Conservation (phyloP, 1,140 invertebrate species). For the Scaptomyza montana region DNA sequence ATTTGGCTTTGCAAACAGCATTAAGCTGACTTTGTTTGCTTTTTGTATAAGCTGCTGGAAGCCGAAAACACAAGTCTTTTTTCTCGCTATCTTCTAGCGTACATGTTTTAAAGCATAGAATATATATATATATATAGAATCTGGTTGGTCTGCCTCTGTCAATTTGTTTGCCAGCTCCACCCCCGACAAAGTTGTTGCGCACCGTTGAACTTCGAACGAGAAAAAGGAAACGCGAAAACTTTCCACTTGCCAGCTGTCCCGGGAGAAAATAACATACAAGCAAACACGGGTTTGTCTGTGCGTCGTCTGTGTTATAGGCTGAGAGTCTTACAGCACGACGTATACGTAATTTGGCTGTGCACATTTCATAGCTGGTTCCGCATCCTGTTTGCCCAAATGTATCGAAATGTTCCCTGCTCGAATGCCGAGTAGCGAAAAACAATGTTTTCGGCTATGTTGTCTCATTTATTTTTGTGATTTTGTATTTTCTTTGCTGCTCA, state of each 20-base stretch:
- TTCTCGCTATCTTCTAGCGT: not conserved
- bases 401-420: constrained; percentile 34
- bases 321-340: constrained; percentile 41
- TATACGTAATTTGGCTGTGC: constrained; percentile 60
- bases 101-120: constrained; percentile 36
- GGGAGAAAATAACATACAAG: constrained; percentile 28
- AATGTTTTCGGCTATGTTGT: constrained; percentile 55
- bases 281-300: constrained; percentile 30
- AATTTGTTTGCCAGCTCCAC: constrained; percentile 46
- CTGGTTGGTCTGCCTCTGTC: constrained; percentile 50
- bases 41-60: constrained; percentile 13
- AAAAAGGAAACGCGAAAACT: constrained; percentile 63
- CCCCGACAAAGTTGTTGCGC: constrained; percentile 65
- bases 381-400: constrained; percentile 1
- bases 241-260: constrained; percentile 65
- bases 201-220: constrained; percentile 63
- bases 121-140: constrained; percentile 41
- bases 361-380: constrained; percentile 4
- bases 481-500: constrained; percentile 29
- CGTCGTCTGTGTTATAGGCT: constrained; percentile 25
- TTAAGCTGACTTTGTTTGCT: constrained; percentile 26
- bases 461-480: too few relatives aligned
- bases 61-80: not conserved
- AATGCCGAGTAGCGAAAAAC: constrained; percentile 17
- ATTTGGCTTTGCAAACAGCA: constrained; percentile 18